Base-by-base conservation (phyloP, 1,140 invertebrate genomes). In the Metopolophium dirhodum region DNA sequence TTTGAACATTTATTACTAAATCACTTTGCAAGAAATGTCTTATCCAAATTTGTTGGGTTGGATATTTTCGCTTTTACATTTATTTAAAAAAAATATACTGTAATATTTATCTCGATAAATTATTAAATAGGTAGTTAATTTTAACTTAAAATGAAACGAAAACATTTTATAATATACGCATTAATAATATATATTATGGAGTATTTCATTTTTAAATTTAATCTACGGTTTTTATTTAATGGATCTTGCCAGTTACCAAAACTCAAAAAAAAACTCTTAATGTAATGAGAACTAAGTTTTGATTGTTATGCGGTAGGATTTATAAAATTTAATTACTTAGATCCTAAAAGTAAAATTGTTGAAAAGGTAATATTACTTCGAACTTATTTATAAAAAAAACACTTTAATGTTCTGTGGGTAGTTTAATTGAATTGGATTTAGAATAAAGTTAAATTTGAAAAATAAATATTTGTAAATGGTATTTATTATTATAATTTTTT, bases 361-460 rank as follows among this genome's bases (percentile, higher is more conserved):
- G 45, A 86, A 86, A 86, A 88, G 30, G 87, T 88, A 35, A 87
- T 35, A 49, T 87, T 88, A 88, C 41, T 85, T 54, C 18, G 2
- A 87, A 87, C 87, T 49, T 49, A 54, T 35, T 88, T 88, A n/a
- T 86, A 47, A 45, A 47, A 41, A 85, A 85, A 85, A 41, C 37
- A 85, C 41, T 85, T 41, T 26, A 20, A 1, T 14, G 47, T 88
- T 88, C 2, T 26, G 26, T 86, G n/a, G 35, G 35, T 54, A 57
- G 51, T 41, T 89, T 57, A 37, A 57, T 89, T 89, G 49, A 89
- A 89, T 57, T 57, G 22, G 51, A 89, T 37, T 54, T 54, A 57
- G 35, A 89, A 89, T 23, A 57, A 57, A 57, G 35, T 89, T 89
- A 89, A 57, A 89, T 89, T 89, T 89, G 49, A 37, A 88, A 88